phyloP scores from a whole-genome alignment of 2,113 vertebrate genomes.

The Malaclemys terrapin region DNA sequence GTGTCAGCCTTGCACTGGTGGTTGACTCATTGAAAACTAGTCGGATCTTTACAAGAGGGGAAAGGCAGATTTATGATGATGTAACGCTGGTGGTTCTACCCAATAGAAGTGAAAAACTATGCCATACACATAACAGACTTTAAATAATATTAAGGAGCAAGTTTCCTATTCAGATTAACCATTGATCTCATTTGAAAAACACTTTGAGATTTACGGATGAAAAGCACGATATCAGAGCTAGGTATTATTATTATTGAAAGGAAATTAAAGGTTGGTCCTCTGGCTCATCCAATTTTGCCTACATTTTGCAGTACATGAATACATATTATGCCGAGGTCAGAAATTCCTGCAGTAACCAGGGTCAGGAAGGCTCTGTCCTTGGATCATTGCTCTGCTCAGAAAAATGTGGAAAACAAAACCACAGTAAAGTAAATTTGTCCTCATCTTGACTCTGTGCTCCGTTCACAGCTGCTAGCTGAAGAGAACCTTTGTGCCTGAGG shows the following conservation, averaged over 20 bases:
- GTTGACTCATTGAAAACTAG: background rate
- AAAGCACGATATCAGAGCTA: background rate
- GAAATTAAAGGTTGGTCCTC: background rate
- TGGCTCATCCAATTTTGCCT: background rate
- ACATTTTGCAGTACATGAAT: background rate
- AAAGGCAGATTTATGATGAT: background rate
- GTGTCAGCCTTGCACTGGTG: background rate
- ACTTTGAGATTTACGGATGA: background rate
- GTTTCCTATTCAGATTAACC: accelerated
- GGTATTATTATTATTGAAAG: background rate
- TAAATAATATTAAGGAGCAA: background rate
- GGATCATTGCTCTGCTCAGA: constrained; percentile 7
- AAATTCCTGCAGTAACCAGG: background rate
- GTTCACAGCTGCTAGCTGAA: background rate
- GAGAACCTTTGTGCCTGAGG: background rate
- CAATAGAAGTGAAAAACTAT: background rate
- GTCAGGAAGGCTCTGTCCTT: constrained; percentile 23
- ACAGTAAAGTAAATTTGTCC: background rate
- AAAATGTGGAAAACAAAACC: background rate
- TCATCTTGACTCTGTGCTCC: background rate
- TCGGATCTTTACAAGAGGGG: background rate
- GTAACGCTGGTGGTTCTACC: background rate
- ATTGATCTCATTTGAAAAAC: background rate
- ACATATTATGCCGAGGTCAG: background rate
- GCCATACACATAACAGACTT: background rate